Base-by-base conservation (phyloP, 2,113 vertebrate genomes). In the Crotalus helleri region DNA sequence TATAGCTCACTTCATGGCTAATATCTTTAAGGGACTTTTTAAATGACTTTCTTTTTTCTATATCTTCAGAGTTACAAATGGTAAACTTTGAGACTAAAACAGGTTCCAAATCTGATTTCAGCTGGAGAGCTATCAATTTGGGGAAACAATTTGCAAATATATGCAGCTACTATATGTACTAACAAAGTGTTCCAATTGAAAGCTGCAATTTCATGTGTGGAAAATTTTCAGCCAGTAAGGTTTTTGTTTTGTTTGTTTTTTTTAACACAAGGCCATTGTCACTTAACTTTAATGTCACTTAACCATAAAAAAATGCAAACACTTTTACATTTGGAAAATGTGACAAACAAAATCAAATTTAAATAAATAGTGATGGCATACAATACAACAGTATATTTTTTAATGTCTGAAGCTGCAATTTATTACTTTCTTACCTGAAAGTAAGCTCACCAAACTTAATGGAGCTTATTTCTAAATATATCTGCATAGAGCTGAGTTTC, bases 11-110 rank as follows among this genome's bases (percentile, higher is more conserved):
- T 95, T 95, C 94, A 81, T 94, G 81, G 95, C 74, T 96, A 95
- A 94, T 93, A 85, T 94, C 94, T 94, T 96, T 93, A 93, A 54
- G 93, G 94, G 46, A 92, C 39, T 92, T 90, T 95, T 69, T 8
- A 95, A 95, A 94, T 4, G 61, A 53, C 90, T 97, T 87, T 69
- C 61, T 91, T 81, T 95, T 93, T 88, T 93, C 95, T 92, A 93
- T 9, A 69, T 92, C 97, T 97, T 81, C 88, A 92, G 97, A 39
- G 95, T 95, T 85, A 87, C 69, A 95, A 54, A 90, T 46, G 49
- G 3, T 74, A 92, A 93, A 89, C 24, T 88, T 95, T 59, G 94
- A 95, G 81, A 53, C 81, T 90, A 86, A 95, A 95, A 95, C 74
- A 93, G 90, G 46, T 51, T 87, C 81, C 23, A 53, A 91, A 89